Conservation (phyloP, 2,888 invertebrate species). For the Eupithecia inturbata region DNA sequence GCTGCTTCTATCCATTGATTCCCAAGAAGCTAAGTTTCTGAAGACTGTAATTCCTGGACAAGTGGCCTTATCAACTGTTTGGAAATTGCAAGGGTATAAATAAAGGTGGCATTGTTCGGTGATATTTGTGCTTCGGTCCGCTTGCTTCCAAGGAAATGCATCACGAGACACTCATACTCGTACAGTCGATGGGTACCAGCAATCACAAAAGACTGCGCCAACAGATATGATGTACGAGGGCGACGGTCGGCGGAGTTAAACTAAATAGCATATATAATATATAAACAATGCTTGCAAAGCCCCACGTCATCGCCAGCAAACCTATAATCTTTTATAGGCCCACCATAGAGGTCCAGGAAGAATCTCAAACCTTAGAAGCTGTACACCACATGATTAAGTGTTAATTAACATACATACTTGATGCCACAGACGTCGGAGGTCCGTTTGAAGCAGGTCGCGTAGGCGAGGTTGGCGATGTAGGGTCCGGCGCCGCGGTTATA, state of each 20-base stretch:
- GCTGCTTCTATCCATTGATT: no score
- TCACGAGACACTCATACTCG: no score
- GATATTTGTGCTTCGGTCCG: no score
- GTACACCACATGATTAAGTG: neutral
- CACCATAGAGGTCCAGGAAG: neutral
- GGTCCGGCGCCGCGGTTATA: constrained; percentile 81
- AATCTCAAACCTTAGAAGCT: neutral
- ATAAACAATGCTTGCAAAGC: neutral
- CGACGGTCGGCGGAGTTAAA: neutral
- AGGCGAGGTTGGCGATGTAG: constrained; percentile 83
- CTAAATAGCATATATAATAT: no score
- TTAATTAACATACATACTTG: constrained; percentile 71
- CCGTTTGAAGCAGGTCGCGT: constrained; percentile 87
- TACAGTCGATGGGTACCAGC: no score
- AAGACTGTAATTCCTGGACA: no score
- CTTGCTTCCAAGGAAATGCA: no score
- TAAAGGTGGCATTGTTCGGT: no score
- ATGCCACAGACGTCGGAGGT: constrained; percentile 76
- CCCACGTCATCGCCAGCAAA: neutral
- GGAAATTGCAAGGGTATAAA: no score
- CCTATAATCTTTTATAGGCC: no score
- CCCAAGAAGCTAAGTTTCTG: no score
- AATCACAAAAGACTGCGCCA: neutral
- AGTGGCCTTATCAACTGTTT: no score
- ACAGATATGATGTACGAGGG: neutral